A percentile compares a stretch with the other conserved stretches of the same genome.
Conservation (phyloP, 2,797 vertebrate species). For the Enteromius trimaculatus region DNA sequence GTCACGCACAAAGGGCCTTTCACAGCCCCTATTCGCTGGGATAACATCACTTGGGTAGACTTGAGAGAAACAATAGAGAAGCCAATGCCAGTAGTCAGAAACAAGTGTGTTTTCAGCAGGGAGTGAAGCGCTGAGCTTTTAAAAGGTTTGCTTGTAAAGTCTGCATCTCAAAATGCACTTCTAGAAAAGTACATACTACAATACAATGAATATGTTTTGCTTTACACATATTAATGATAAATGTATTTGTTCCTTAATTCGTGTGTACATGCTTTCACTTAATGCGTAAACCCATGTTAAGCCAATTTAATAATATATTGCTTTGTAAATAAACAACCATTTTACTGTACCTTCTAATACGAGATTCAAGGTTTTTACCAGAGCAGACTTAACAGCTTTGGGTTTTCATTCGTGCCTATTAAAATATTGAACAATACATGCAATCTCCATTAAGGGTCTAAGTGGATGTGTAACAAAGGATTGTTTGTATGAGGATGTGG, state of each 20-base stretch:
- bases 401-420: not conserved
- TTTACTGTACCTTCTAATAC: not conserved
- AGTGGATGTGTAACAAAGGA: not conserved
- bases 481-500: not conserved
- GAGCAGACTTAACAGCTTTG: not conserved
- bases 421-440: not conserved
- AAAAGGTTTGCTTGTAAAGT: constrained; percentile 19
- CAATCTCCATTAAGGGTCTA: not conserved
- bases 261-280: not conserved
- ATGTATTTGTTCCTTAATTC: not conserved
- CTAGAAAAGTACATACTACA: not conserved
- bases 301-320: not conserved
- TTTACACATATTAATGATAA: not conserved
- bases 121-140: constrained; percentile 23
- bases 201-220: not conserved
- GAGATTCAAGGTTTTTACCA: not conserved
- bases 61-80: constrained; percentile 45
- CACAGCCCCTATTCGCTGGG: constrained; percentile 8
- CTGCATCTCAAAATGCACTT: not conserved
- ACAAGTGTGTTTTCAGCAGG: constrained; percentile 15
- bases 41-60: constrained; percentile 42
- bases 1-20: constrained; percentile 42
- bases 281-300: not conserved
- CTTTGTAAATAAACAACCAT: constrained; percentile 6
- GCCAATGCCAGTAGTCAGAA: constrained; percentile 35